Conservation (phyloP, 2,797 vertebrate genomes). For the Acanthopagrus latus region DNA sequence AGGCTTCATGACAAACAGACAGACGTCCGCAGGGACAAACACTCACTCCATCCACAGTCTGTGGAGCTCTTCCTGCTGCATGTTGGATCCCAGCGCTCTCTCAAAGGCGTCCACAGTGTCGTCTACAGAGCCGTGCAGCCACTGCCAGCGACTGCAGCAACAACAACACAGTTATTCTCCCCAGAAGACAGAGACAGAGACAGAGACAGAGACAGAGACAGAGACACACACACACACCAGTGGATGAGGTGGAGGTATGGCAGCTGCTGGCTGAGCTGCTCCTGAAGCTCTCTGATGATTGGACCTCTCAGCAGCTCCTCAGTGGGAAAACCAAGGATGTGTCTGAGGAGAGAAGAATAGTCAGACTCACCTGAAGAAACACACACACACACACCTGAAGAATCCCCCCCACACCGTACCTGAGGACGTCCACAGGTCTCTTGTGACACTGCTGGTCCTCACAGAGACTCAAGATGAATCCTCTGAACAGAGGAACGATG, state of each 20-base stretch:
- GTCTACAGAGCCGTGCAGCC: conserved; percentile 84
- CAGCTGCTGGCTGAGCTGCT: conserved; percentile 87
- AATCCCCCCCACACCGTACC: conserved; percentile 77
- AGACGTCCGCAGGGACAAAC: neutral
- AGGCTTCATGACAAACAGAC: no score
- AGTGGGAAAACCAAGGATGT: conserved; percentile 90
- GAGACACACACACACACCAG: conserved; percentile 70
- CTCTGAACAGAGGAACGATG: conserved; percentile 88
- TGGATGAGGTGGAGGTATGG: conserved; percentile 92
- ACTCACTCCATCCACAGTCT: conserved; percentile 98
- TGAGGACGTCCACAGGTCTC: conserved; percentile 88
- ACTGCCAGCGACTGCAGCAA: conserved; percentile 90
- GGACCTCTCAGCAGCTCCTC: conserved; percentile 85
- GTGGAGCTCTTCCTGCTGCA: conserved; percentile 91
- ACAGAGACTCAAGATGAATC: conserved; percentile 91
- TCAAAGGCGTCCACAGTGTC: conserved; percentile 92
- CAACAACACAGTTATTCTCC: neutral
- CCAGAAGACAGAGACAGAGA: no score
- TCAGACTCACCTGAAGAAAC: neutral
- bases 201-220: neutral
- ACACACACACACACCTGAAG: no score
- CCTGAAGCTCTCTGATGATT: conserved; percentile 86
- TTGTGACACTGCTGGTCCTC: conserved; percentile 85
- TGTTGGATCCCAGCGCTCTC: conserved; percentile 89
- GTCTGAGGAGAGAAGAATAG: conserved; percentile 76